Evolutionary conservation across 2,797 vertebrate species (phyloP).

Genomic region (Zalophus californianus): DNA sequence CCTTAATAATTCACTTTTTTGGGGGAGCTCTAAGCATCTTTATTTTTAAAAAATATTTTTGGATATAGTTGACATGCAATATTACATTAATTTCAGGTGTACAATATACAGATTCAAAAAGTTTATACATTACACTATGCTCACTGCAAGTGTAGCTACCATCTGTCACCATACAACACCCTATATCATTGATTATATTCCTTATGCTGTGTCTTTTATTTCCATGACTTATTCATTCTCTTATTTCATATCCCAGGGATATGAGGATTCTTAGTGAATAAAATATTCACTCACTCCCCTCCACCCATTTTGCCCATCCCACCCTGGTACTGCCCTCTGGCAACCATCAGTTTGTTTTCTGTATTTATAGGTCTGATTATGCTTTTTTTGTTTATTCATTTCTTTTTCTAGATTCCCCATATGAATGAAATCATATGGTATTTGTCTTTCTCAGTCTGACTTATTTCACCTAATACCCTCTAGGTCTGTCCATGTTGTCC

Average conservation of each 20-base stretch:
- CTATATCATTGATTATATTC: neutral
- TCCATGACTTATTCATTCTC: neutral
- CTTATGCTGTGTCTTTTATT: neutral
- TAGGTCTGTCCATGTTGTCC: neutral
- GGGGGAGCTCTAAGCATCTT: neutral
- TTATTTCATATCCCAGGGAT: too few species aligned
- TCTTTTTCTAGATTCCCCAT: neutral
- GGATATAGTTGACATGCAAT: neutral
- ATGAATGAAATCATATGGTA: neutral
- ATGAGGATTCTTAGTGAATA: too few species aligned
- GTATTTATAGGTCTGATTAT: neutral
- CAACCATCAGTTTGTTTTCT: neutral
- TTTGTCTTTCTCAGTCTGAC: neutral
- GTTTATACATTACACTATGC: neutral
- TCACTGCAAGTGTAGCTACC: neutral
- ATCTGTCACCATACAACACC: neutral
- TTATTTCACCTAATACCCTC: neutral
- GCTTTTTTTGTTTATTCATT: neutral
- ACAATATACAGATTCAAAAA: neutral
- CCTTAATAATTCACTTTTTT: slow-evolving; percentile 23
- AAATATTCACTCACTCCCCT: neutral
- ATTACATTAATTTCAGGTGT: neutral
- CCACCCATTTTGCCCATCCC: neutral
- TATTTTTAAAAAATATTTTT: neutral
- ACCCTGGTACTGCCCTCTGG: neutral